These are phyloP conservation scores for Furnarius figulus DNA, from an alignment of 2,113 vertebrate genomes.

Conservation along the genomic window DNA sequence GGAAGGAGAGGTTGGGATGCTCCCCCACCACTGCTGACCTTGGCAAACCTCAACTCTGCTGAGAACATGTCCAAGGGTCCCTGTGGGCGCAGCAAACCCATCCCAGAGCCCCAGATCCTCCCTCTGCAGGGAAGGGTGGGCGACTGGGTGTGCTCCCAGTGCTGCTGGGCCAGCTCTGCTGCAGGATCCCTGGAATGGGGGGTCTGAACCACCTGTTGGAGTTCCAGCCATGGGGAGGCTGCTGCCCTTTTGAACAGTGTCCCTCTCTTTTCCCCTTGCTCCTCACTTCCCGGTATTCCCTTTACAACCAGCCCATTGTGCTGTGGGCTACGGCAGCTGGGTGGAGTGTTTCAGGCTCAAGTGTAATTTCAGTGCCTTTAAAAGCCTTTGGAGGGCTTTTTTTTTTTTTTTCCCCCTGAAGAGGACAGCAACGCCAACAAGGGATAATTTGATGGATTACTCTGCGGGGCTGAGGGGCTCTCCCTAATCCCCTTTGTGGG, in stretches of 20 bases:
- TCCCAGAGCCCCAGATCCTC: neutral
- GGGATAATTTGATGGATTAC: conserved; percentile 83
- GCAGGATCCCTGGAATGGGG: fast-evolving
- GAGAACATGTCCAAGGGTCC: fast-evolving
- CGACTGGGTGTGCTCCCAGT: neutral
- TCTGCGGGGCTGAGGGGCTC: conserved; percentile 71
- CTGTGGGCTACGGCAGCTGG: conserved; percentile 66
- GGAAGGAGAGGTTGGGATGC: fast-evolving
- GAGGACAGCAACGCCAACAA: conserved; percentile 71
- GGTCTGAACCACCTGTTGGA: conserved; percentile 46
- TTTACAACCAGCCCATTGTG: conserved; percentile 65
- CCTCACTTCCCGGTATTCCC: conserved; percentile 44
- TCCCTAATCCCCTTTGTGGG: conserved; percentile 83
- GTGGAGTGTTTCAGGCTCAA: conserved; percentile 69
- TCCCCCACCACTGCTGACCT: fast-evolving
- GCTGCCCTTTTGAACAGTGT: conserved; percentile 65
- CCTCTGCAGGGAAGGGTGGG: fast-evolving
- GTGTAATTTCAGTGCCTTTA: conserved; percentile 68
- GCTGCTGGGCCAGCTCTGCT: fast-evolving
- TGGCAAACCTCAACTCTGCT: neutral
- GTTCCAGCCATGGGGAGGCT: neutral
- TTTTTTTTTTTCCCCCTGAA: neutral
- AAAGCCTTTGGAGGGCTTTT: conserved; percentile 33
- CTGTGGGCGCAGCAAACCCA: fast-evolving
- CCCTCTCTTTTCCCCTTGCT: neutral